Conservation (phyloP, 2,797 vertebrate genomes). For the Pseudochirops cupreus region DNA sequence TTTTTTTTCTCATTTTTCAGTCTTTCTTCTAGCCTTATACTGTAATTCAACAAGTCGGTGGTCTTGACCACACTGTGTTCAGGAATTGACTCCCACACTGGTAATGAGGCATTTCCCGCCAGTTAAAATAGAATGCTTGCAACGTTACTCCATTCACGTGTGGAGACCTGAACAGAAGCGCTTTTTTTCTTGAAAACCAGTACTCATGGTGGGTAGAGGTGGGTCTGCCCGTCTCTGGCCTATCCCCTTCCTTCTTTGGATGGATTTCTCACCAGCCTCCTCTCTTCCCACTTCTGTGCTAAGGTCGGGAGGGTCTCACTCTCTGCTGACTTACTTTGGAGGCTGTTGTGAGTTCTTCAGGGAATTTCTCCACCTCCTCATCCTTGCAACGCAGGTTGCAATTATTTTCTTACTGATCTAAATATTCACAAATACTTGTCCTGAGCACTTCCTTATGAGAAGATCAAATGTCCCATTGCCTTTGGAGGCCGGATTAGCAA, state of each 20-base stretch:
- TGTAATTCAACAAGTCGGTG: neutral
- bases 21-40: neutral
- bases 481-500: neutral
- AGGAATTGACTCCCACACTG: neutral
- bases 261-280: neutral
- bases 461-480: neutral
- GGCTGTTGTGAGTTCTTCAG: neutral
- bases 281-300: neutral
- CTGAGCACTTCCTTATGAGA: neutral
- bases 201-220: neutral
- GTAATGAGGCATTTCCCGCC: neutral
- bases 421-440: neutral
- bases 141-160: neutral
- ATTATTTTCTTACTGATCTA: neutral
- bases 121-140: neutral
- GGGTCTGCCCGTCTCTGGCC: neutral
- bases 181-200: neutral
- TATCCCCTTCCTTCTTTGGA: neutral
- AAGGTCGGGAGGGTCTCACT: neutral
- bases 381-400: neutral
- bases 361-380: neutral
- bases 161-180: neutral
- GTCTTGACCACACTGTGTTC: neutral
- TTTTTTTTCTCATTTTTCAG: neutral
- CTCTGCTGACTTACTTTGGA: neutral